Percentiles rank a stretch among this genome's conserved stretches.
These are phyloP conservation scores for Eciton burchellii DNA, from an alignment of 1,140 invertebrate species.

Conservation along the genomic window DNA sequence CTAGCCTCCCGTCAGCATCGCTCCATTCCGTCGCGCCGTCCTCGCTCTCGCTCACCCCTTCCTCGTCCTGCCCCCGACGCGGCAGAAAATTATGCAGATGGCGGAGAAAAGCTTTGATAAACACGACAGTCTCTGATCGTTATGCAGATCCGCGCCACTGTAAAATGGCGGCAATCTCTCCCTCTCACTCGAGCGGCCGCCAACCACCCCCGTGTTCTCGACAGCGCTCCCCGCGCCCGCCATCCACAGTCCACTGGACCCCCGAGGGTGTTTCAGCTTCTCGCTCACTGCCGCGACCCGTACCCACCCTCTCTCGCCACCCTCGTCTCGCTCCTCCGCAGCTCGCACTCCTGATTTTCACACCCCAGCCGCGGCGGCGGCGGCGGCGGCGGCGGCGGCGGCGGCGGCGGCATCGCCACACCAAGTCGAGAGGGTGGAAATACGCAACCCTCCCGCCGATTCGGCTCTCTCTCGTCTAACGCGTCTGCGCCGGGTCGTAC, in stretches of 20 bases:
- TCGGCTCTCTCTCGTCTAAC: conserved; percentile 40
- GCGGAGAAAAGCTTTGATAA: conserved; percentile 86
- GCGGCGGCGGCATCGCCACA: conserved; percentile 72
- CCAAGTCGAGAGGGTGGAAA: conserved; percentile 75
- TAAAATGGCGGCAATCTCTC: conserved; percentile 86
- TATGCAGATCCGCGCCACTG: conserved; percentile 85
- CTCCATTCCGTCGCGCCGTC: conserved; percentile 51
- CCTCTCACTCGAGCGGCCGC: conserved; percentile 76
- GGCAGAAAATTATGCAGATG: conserved; percentile 85
- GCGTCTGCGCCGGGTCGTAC: conserved; percentile 76
- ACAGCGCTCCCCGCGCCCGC: conserved; percentile 55
- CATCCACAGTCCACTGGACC: conserved; percentile 67
- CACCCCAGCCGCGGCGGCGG: conserved; percentile 75
- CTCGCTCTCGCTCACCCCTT: conserved; percentile 43
- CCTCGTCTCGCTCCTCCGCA: conserved; percentile 58
- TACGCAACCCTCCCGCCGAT: conserved; percentile 58
- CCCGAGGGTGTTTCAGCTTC: conserved; percentile 75
- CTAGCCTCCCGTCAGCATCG: conserved; percentile 26
- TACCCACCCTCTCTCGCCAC: conserved; percentile 8
- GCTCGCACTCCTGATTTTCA: conserved; percentile 83
- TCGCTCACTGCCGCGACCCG: conserved; percentile 68
- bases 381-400: conserved; percentile 56
- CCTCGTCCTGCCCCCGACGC: conserved; percentile 57
- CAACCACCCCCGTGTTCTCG: conserved; percentile 37
- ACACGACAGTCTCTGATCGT: conserved; percentile 86